Evolutionary conservation across 2,113 vertebrate genomes (phyloP).

Genomic region (Desmodus rotundus): DNA sequence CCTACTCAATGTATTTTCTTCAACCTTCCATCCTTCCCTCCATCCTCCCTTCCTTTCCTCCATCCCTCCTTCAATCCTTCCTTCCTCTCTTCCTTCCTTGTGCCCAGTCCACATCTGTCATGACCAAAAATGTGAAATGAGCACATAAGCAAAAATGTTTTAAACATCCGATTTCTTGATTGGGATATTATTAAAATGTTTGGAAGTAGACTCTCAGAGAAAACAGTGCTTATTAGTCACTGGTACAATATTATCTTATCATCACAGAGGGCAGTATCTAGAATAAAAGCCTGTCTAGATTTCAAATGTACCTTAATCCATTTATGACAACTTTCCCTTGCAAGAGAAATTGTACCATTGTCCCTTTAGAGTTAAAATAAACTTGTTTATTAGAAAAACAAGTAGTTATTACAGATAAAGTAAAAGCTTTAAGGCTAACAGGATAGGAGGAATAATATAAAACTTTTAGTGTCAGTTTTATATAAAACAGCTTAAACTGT

Average conservation of each 20-base stretch:
- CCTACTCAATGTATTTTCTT: neutral
- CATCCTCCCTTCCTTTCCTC: too few species aligned
- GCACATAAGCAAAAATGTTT: neutral
- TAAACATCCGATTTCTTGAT: neutral
- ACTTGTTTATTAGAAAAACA: neutral
- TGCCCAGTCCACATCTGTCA: too few species aligned
- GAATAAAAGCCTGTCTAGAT: neutral
- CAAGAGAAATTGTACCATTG: too few species aligned
- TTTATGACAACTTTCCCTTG: neutral
- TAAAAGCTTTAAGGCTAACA: neutral
- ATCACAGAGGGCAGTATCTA: neutral
- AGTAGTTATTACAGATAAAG: neutral
- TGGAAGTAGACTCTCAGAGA: neutral
- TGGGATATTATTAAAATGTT: neutral
- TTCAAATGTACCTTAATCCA: neutral
- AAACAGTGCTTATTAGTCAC: neutral
- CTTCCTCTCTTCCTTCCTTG: neutral
- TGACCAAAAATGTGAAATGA: neutral
- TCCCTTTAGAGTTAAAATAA: neutral
- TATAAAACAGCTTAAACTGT: neutral
- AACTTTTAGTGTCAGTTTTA: neutral
- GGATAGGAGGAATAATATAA: neutral
- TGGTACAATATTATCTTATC: neutral
- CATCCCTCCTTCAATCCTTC: neutral
- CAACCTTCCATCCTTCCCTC: too few species aligned